phyloP scores from a whole-genome alignment of 1,140 invertebrate species.

The Drosophila aff. region DNA sequence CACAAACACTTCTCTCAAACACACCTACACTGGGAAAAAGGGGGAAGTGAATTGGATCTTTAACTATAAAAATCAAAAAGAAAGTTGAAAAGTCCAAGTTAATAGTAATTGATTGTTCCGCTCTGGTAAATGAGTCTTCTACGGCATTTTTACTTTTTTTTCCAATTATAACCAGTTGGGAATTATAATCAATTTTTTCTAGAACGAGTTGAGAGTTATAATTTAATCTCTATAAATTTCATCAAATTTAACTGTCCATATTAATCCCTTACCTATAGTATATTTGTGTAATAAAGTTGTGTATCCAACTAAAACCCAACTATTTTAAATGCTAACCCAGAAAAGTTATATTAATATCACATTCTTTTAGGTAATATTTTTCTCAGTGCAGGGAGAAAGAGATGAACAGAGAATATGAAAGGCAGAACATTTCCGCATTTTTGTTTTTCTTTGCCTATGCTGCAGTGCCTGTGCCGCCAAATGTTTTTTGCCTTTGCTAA shows the following conservation, averaged over 20 bases:
- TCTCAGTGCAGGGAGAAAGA: constrained; percentile 1
- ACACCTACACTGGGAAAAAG: neutral
- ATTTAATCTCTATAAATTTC: rapidly evolving
- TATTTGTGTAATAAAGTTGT: neutral
- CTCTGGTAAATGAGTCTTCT: no score
- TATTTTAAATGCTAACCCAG: neutral
- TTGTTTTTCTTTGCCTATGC: constrained; percentile 54
- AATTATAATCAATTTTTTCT: no score
- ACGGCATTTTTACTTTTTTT: no score
- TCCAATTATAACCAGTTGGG: neutral
- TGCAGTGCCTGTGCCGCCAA: constrained; percentile 56
- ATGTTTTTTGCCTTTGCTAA: constrained; percentile 69
- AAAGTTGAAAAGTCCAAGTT: no score
- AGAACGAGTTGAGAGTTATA: neutral
- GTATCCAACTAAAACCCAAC: neutral
- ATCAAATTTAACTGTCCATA: neutral
- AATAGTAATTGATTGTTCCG: no score
- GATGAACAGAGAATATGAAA: constrained; percentile 4
- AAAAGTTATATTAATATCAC: neutral
- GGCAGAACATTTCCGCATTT: constrained; percentile 70
- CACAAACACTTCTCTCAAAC: constrained; percentile 36
- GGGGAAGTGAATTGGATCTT: neutral
- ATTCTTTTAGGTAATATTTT: neutral
- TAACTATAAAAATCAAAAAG: no score
- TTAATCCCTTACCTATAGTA: neutral